phyloP scores from a whole-genome alignment of 1,140 invertebrate genomes.

The Caenorhabditis remanei region DNA sequence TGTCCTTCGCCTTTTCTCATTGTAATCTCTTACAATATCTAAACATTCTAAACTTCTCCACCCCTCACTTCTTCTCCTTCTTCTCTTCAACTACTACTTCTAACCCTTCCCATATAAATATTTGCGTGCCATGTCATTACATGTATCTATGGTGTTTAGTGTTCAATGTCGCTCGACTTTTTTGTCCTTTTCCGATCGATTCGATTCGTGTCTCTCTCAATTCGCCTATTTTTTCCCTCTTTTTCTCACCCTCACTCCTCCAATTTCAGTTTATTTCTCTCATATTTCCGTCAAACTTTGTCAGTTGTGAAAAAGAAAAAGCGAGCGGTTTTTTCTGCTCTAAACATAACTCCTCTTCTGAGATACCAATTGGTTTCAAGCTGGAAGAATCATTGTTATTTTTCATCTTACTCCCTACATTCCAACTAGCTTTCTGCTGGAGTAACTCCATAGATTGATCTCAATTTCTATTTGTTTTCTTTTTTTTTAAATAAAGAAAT shows the following conservation, averaged over 20 bases:
- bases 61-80: background rate
- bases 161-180: constrained; percentile 39
- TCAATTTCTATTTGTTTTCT: background rate
- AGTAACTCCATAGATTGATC: background rate
- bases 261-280: constrained; percentile 47
- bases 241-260: background rate
- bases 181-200: constrained; percentile 52
- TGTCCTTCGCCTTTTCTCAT: background rate
- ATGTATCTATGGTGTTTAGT: constrained; percentile 40
- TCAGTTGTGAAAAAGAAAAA: constrained; percentile 12
- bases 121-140: constrained; percentile 24
- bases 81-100: background rate
- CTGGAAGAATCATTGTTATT: background rate
- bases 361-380: constrained; percentile 22
- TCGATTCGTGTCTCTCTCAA: background rate
- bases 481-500: background rate
- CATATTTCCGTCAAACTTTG: constrained; percentile 51
- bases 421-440: background rate
- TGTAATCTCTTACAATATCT: background rate
- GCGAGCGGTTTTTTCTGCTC: background rate
- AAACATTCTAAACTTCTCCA: background rate
- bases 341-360: constrained; percentile 1
- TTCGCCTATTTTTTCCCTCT: constrained; percentile 2
- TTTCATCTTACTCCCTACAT: background rate
- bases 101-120: background rate